These are phyloP conservation scores for Ophion costatus DNA, from an alignment of 2,888 invertebrate species.

Conservation along the genomic window DNA sequence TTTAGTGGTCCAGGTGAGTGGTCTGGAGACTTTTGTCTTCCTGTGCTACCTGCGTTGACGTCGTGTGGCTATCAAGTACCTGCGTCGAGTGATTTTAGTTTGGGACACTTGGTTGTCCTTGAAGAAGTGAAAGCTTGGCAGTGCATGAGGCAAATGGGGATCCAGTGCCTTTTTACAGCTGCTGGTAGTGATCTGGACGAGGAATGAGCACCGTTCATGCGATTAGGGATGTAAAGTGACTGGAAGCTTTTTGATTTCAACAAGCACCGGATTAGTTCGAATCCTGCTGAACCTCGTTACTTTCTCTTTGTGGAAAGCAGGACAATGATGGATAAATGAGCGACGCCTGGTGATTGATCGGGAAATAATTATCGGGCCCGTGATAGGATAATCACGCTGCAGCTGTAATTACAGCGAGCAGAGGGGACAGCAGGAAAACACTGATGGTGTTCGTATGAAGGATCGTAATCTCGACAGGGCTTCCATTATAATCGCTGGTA, in stretches of 20 bases:
- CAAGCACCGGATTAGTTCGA: no score
- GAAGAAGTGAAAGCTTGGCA: no score
- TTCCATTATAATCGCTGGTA: constrained; percentile 52
- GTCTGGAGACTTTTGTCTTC: background rate
- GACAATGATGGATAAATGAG: constrained; percentile 7
- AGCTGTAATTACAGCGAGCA: constrained; percentile 22
- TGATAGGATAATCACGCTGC: constrained; percentile 20
- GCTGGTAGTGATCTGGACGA: no score
- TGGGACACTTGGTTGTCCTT: no score
- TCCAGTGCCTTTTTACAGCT: no score
- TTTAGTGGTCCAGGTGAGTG: background rate
- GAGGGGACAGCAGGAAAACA: background rate
- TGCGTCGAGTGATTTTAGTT: no score
- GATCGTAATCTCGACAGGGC: constrained; percentile 34
- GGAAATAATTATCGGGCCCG: constrained; percentile 2
- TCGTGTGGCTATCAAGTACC: no score
- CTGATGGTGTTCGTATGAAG: constrained; percentile 14
- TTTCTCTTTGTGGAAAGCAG: constrained; percentile 3
- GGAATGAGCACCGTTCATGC: no score
- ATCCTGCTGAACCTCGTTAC: no score
- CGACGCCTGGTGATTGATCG: background rate
- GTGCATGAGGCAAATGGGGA: no score
- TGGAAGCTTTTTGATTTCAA: no score
- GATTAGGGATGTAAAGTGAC: no score
- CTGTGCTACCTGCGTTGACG: background rate